phyloP scores from a whole-genome alignment of 1,140 invertebrate genomes.

The Drosophila auraria region DNA sequence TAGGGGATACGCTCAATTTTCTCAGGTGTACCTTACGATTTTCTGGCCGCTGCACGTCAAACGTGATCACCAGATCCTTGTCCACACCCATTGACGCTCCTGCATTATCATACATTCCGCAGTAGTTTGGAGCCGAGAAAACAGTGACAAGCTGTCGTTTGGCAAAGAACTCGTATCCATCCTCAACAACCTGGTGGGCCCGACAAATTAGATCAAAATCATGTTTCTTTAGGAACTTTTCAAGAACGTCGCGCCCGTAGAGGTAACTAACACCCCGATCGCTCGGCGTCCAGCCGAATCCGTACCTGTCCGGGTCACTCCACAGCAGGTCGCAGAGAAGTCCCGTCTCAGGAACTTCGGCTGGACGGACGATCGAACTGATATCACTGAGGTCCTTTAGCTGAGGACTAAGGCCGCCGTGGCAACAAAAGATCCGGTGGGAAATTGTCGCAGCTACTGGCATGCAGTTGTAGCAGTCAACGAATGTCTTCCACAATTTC shows the following conservation, averaged over 20 bases:
- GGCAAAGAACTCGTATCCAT: conserved; percentile 99
- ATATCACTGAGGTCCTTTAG: conserved; percentile 95
- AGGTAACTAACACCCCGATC: conserved; percentile 97
- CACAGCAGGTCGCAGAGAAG: conserved; percentile 97
- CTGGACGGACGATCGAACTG: conserved; percentile 94
- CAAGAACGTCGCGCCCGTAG: conserved; percentile 95
- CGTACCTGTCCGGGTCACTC: conserved; percentile 98
- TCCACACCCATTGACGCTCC: conserved; percentile 99
- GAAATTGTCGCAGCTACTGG: conserved; percentile 97
- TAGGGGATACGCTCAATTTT: background rate
- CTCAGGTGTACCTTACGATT: background rate
- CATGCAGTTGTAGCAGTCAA: conserved; percentile 84
- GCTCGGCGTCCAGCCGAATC: conserved; percentile 95
- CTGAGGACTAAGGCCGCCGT: conserved; percentile 95
- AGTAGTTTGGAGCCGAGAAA: conserved; percentile 89
- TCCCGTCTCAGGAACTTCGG: conserved; percentile 95
- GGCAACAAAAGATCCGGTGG: conserved; percentile 98
- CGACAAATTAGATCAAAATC: conserved; percentile 97
- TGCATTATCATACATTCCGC: conserved; percentile 98
- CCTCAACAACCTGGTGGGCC: conserved; percentile 98
- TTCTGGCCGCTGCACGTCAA: conserved; percentile 69
- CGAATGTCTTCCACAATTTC: conserved; percentile 89
- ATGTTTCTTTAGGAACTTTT: conserved; percentile 96
- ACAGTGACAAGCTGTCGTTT: conserved; percentile 98
- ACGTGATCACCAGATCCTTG: conserved; percentile 99